Base-by-base conservation (phyloP, 37 sponge, comb jelly and placozoan species). In the Aplysina aerophoba region DNA sequence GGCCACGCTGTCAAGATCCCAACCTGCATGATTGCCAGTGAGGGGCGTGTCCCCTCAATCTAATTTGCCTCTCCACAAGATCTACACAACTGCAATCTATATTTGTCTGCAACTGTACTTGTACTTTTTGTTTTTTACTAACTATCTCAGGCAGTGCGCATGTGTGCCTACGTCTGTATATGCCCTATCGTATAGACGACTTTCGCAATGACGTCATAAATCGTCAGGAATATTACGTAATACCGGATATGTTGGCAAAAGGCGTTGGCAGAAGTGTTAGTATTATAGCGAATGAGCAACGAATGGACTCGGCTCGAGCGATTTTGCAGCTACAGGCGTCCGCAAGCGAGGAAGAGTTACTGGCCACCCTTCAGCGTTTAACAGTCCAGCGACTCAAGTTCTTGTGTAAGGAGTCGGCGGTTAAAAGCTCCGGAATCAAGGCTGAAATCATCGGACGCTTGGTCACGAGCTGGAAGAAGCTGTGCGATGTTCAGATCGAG, bases 171-270 rank as follows among this genome's bases (percentile, higher is more conserved):
- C n/a, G n/a, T n/a, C n/a, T n/a, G n/a, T n/a, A n/a, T n/a, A n/a
- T n/a, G n/a, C n/a, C n/a, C n/a, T n/a, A n/a, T 67, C 27, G 27
- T 24, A 67, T 67, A 67, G 28, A 67, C 69, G 13, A 15, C 28
- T 67, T 67, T 22, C 14, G 19, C 14, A 67, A 67, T 67, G 69
- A 67, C 69, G 69, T 67, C 69, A 67, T 22, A 22, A 67, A 67
- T 67, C 69, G 28, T 67, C 69, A 67, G 27, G 27, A 22, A 25
- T 24, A 67, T 67, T 67, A 24, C 25, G 28, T n/a, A 67, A 67
- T 67, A 24, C 69, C 69, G 69, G 69, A 67, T 24, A 67, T 67
- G 69, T 67, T n/a, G 69, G 69, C 69, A 67, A 67, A 67, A 67
- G n/a, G 22, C 27, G 22, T 67, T 16, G 69, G 22, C 14, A 14